These are phyloP conservation scores for Aptenodytes patagonicus DNA, from an alignment of 2,113 vertebrate genomes.

Conservation along the genomic window DNA sequence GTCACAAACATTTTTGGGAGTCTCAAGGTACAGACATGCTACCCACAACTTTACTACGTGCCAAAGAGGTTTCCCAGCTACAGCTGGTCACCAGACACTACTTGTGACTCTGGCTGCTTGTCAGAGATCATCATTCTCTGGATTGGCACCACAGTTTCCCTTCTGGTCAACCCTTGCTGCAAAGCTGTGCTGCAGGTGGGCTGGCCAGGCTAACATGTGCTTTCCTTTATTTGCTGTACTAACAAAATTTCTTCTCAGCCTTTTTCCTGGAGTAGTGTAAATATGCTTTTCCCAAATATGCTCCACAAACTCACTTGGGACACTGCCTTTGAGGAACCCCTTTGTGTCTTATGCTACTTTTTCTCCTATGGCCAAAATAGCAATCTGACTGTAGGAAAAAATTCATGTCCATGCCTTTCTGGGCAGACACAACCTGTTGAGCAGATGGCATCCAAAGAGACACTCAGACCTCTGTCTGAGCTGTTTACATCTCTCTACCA, in stretches of 20 bases:
- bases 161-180: not conserved
- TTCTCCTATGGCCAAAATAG: not conserved
- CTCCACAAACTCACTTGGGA: not conserved
- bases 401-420: not conserved
- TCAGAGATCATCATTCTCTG: not conserved
- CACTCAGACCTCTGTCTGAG: not conserved
- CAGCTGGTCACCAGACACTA: not conserved
- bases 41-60: not conserved
- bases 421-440: not conserved
- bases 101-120: not conserved
- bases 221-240: not conserved
- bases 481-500: not conserved
- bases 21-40: not conserved
- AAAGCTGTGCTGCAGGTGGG: not conserved
- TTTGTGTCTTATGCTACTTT: not conserved
- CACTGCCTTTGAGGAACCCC: not conserved
- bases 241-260: not conserved
- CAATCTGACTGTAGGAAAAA: not conserved
- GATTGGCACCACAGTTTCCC: not conserved
- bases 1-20: not conserved
- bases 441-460: not conserved
- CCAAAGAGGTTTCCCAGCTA: not conserved
- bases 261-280: not conserved
- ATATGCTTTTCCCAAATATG: not conserved
- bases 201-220: not conserved